These are phyloP conservation scores for Tauraco erythrolophus DNA, from an alignment of 2,113 vertebrate genomes.

Conservation along the genomic window DNA sequence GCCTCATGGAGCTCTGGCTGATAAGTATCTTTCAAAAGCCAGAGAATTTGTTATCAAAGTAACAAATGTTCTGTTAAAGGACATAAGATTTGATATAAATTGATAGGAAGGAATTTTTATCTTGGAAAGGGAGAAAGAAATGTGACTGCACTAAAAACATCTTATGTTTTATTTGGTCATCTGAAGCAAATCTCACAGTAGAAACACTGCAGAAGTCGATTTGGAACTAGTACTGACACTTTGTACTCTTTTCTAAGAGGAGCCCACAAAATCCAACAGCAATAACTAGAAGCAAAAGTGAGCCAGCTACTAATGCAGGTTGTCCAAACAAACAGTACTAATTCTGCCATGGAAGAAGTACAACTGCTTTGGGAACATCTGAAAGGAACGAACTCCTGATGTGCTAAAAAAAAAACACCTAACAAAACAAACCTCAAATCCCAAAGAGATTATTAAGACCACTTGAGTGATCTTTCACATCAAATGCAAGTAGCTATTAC, in stretches of 20 bases:
- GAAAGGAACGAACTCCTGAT: background rate
- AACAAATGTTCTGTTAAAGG: background rate
- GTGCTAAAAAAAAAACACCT: background rate
- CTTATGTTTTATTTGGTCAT: background rate
- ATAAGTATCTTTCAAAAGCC: background rate
- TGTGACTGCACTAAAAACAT: background rate
- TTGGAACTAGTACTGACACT: background rate
- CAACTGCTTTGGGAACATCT: background rate
- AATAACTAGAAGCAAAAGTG: background rate
- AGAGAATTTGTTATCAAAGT: background rate
- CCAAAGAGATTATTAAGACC: background rate
- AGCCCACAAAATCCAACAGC: background rate
- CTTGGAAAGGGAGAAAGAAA: background rate
- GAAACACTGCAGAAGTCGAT: background rate
- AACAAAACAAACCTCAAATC: background rate
- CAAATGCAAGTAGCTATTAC: background rate
- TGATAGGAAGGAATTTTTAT: background rate
- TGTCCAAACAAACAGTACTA: background rate
- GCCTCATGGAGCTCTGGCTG: background rate
- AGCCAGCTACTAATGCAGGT: background rate
- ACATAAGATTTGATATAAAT: background rate
- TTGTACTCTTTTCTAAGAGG: background rate
- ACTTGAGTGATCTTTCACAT: background rate
- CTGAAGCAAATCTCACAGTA: background rate
- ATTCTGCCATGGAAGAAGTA: background rate